phyloP scores from a whole-genome alignment of 2,113 vertebrate species.

The Microtus pennsylvanicus region DNA sequence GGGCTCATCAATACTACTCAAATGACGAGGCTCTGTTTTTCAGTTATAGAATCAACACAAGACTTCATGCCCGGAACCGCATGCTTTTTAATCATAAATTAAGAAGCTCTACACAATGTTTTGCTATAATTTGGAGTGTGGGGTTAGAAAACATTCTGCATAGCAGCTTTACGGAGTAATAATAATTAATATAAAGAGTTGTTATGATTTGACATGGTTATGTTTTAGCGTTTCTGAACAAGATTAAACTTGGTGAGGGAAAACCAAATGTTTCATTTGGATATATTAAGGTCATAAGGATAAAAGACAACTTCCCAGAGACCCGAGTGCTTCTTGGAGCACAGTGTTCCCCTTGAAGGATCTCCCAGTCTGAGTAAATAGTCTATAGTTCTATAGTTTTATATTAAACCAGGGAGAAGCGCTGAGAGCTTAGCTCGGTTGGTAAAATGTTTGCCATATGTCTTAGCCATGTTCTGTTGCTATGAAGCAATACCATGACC shows the following conservation, averaged over 20 bases:
- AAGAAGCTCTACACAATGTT: slow-evolving; percentile 66
- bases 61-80: slow-evolving; percentile 71
- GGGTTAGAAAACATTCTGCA: slow-evolving; percentile 72
- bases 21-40: slow-evolving; percentile 82
- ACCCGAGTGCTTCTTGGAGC: rapidly evolving
- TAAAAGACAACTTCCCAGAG: background rate
- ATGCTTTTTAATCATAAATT: slow-evolving; percentile 63
- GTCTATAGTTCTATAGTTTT: background rate
- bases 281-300: background rate
- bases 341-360: background rate
- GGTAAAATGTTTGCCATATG: background rate
- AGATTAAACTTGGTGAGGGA: background rate
- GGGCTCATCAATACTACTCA: slow-evolving; percentile 81
- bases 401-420: background rate
- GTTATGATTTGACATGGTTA: slow-evolving; percentile 7
- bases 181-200: slow-evolving; percentile 63
- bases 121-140: slow-evolving; percentile 71
- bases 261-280: background rate
- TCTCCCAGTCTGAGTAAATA: background rate
- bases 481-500: background rate
- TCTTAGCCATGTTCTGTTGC: background rate
- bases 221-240: slow-evolving; percentile 4
- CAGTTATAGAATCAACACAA: slow-evolving; percentile 82
- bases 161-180: slow-evolving; percentile 66
- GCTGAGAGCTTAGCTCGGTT: background rate